Evolutionary conservation across 2,888 invertebrate genomes (phyloP).

Genomic region (Drosophila gaucha): DNA sequence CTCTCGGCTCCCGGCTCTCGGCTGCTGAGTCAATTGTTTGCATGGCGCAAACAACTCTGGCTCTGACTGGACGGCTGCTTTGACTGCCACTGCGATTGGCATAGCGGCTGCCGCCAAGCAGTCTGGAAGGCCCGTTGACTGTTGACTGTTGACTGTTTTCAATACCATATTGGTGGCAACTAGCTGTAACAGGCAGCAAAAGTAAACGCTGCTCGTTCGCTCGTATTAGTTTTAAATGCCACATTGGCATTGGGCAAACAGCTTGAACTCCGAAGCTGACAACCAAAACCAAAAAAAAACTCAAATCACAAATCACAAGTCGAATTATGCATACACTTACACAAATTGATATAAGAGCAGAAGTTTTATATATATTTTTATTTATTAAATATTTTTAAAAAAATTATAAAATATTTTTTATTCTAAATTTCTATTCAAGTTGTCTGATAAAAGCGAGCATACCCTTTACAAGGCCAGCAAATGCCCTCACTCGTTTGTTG

Average conservation of each 20-base stretch:
- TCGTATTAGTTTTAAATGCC: conserved; percentile 76
- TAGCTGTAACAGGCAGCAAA: conserved; percentile 50
- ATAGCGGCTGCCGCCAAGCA: conserved; percentile 12
- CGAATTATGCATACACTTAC: conserved; percentile 23
- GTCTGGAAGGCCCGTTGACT: conserved; percentile 32
- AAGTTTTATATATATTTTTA: neutral
- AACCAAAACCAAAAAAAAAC: conserved; percentile 11
- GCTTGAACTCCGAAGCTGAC: conserved; percentile 41
- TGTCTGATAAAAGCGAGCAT: neutral
- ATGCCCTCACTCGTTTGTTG: conserved; percentile 39
- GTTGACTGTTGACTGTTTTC: conserved; percentile 55
- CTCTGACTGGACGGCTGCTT: conserved; percentile 20
- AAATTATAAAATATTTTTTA: no score
- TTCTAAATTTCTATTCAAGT: neutral
- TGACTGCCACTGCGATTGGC: conserved; percentile 37
- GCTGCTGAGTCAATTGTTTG: conserved; percentile 70
- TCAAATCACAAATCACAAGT: neutral
- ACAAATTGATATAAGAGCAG: neutral
- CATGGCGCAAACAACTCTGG: conserved; percentile 47
- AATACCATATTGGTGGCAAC: conserved; percentile 75
- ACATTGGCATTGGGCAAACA: conserved; percentile 76
- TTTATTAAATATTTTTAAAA: no score
- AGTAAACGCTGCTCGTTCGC: conserved; percentile 44
- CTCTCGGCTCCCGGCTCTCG: conserved; percentile 54
- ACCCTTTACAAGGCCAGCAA: conserved; percentile 1